Conservation (phyloP, 2,888 invertebrate genomes). For the Drosophila helvetica region DNA sequence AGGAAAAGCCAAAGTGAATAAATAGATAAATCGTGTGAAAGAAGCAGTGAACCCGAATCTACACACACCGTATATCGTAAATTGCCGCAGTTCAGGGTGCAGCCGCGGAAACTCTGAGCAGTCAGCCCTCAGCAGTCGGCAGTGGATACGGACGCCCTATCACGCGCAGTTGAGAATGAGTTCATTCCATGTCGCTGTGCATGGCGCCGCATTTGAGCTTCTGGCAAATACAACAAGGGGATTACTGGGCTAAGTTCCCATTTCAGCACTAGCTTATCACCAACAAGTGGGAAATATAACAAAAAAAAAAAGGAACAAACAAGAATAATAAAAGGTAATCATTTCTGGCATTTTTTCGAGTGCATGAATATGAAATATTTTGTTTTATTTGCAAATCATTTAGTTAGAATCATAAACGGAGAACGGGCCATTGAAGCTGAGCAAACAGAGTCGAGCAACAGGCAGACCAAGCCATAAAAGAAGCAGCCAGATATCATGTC, state of each 20-base stretch:
- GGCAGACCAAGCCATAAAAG: slow-evolving; percentile 28
- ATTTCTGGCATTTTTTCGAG: slow-evolving; percentile 26
- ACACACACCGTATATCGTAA: slow-evolving; percentile 36
- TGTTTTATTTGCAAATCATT: slow-evolving; percentile 45
- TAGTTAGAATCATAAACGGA: slow-evolving; percentile 37
- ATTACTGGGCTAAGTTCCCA: slow-evolving; percentile 53
- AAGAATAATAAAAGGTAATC: not conserved
- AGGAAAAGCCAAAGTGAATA: slow-evolving; percentile 6
- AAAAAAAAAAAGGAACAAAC: not conserved
- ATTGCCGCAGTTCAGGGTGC: slow-evolving; percentile 18
- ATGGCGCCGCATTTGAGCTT: slow-evolving; percentile 55
- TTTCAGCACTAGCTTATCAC: slow-evolving; percentile 28
- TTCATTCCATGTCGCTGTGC: slow-evolving; percentile 17
- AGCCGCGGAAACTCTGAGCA: too few species aligned
- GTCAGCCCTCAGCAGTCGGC: not conserved
- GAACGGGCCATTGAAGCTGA: slow-evolving; percentile 26
- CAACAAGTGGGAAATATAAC: slow-evolving; percentile 17
- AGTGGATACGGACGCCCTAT: not conserved
- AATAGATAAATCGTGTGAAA: slow-evolving; percentile 17
- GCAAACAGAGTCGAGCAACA: slow-evolving; percentile 14
- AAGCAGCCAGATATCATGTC: slow-evolving; percentile 7
- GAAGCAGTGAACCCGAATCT: slow-evolving; percentile 20
- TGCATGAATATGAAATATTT: slow-evolving; percentile 45
- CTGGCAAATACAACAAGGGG: slow-evolving; percentile 54
- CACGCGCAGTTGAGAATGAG: slow-evolving; percentile 37